Evolutionary conservation across 2,888 invertebrate species (phyloP), one percentile per base, ranked within the genome.

Genomic region (Muscina levida): DNA sequence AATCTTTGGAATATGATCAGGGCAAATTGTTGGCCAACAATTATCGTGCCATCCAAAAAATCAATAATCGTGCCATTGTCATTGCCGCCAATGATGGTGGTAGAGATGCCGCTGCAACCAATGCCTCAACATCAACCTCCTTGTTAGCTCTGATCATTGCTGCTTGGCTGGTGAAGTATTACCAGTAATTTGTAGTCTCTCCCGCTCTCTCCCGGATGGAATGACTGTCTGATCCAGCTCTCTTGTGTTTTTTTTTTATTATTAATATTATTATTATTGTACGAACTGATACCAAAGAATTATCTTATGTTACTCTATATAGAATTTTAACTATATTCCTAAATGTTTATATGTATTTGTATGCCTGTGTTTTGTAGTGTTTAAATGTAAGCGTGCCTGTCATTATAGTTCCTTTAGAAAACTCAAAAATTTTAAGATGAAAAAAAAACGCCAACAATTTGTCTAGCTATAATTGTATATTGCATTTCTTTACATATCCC

Each of bases 21-120:
- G 91, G 90, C 62, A 86, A 87, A 59, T 85, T 86, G 17, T 83
- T 93, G 77, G 88, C 86, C 24, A 88, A 91, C 82, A 93, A 92
- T 82, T 92, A 89, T 83, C 89, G 93, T 8, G 81, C 82, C 37
- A 79, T 88, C 42, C 90, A 90, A 78, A 84, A 84, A 53, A 83
- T 79, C 19, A 86, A 88, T 22, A 87, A 88, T 74, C 89, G 90
- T 11, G 86, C 87, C 10, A 84, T 89, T 26, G 84, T 88, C 5
- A 76, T 87, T n/a, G 88, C 74, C 22, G 72, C 77, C 11, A 81
- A 81, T 56, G 77, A 81, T 0, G 74, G 72, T 0, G 62, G 17
- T 19, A 46, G 71, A 37, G 8, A 37, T n/a, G 74, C 77, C 1
- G 72, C 37, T 19, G 44, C 77, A 37, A 6, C 74, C 24, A 48